Evolutionary conservation across 2,113 vertebrate genomes (phyloP).

Genomic region (Deroptyus accipitrinus): DNA sequence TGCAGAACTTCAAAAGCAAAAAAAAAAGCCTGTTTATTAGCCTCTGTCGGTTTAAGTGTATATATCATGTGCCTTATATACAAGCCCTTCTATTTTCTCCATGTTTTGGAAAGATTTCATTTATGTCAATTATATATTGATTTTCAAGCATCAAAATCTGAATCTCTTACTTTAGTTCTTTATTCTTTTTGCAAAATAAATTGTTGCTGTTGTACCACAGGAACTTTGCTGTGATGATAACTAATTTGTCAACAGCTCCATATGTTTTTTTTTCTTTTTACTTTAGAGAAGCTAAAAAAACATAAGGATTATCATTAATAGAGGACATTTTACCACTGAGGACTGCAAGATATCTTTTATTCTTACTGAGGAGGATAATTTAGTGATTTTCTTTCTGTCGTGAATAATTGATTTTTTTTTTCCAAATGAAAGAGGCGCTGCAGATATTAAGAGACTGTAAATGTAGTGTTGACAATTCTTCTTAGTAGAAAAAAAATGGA

Average conservation of each 20-base stretch:
- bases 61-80: not conserved
- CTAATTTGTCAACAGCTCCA: not conserved
- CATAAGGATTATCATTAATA: not conserved
- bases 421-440: not conserved
- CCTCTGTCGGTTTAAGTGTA: fast-evolving
- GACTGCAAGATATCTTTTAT: not conserved
- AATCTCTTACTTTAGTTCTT: not conserved
- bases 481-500: not conserved
- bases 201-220: not conserved
- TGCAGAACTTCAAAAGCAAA: not conserved
- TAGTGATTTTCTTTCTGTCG: not conserved
- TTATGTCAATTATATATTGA: not conserved
- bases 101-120: not conserved
- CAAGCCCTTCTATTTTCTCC: not conserved
- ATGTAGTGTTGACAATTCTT: not conserved
- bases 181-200: not conserved
- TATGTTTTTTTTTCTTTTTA: not conserved
- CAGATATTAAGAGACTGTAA: not conserved
- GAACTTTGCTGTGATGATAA: not conserved
- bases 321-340: not conserved
- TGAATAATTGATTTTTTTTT: not conserved
- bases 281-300: not conserved
- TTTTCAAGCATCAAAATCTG: not conserved
- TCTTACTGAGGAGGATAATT: not conserved
- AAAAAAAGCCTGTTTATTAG: not conserved